Conservation (phyloP, 2,888 invertebrate genomes). For the Biston stratarius region DNA sequence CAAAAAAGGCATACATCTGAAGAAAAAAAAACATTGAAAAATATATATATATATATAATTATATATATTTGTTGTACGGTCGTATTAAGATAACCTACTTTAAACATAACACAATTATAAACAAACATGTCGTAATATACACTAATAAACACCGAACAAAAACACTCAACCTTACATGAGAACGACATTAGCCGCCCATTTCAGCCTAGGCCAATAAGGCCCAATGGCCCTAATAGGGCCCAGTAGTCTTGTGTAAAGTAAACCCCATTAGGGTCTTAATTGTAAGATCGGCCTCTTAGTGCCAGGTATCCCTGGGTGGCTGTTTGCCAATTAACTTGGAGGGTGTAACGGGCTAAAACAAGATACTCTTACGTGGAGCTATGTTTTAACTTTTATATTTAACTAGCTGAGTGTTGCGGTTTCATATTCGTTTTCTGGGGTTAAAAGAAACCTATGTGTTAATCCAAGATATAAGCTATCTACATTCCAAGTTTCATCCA, state of each 20-base stretch:
- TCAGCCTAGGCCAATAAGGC: conserved; percentile 25
- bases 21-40: too few relatives aligned
- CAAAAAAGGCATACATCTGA: too few relatives aligned
- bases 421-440: too few relatives aligned
- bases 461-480: too few relatives aligned
- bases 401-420: too few relatives aligned
- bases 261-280: conserved; percentile 25
- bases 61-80: too few relatives aligned
- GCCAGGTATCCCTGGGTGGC: conserved; percentile 20
- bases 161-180: conserved; percentile 24
- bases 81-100: too few relatives aligned
- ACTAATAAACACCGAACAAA: not conserved
- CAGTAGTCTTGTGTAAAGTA: conserved; percentile 22
- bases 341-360: conserved; percentile 7
- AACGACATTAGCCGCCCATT: conserved; percentile 19
- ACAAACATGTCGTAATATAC: not conserved
- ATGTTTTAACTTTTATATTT: too few relatives aligned
- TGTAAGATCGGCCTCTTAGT: conserved; percentile 21
- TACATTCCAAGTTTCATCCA: too few relatives aligned
- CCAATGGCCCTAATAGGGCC: conserved; percentile 28
- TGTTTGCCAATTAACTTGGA: conserved; percentile 21
- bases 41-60: too few relatives aligned
- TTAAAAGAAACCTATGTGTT: too few relatives aligned
- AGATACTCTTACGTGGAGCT: not conserved
- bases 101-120: not conserved